Percentiles rank a stretch among this genome's conserved stretches.
phyloP scores from a whole-genome alignment of 2,888 invertebrate genomes.

The Scaptomyza cyrtandrae region DNA sequence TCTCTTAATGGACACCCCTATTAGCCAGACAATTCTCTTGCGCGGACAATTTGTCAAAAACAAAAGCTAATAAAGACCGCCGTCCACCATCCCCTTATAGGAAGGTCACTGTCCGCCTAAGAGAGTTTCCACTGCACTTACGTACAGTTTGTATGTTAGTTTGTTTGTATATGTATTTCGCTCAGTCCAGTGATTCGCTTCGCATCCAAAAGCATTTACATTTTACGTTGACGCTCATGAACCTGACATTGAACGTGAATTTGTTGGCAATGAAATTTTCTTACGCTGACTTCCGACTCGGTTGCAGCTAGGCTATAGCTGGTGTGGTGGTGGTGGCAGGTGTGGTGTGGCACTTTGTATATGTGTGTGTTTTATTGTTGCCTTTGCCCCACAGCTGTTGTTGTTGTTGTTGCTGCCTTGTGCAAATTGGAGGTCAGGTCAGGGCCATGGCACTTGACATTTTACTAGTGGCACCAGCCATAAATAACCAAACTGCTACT shows the following conservation, averaged over 20 bases:
- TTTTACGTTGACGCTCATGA: constrained; percentile 63
- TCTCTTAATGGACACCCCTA: too few species aligned
- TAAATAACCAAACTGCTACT: constrained; percentile 31
- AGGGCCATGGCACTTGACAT: constrained; percentile 80
- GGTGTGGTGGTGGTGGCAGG: neutral
- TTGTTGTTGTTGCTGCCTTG: constrained; percentile 3
- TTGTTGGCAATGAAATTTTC: constrained; percentile 73
- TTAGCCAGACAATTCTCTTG: too few species aligned
- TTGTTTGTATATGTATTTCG: neutral
- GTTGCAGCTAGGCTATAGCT: constrained; percentile 1
- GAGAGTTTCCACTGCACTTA: too few species aligned
- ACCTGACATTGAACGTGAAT: constrained; percentile 79
- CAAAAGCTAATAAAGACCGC: too few species aligned
- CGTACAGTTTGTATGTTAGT: neutral
- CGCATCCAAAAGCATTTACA: constrained; percentile 42
- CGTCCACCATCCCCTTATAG: too few species aligned
- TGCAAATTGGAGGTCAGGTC: constrained; percentile 77
- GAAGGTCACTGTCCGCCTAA: too few species aligned
- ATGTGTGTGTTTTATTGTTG: constrained; percentile 17
- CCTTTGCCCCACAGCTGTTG: constrained; percentile 3
- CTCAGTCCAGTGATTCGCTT: constrained; percentile 7
- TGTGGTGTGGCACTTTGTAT: constrained; percentile 4
- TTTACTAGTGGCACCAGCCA: constrained; percentile 51
- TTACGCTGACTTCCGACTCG: constrained; percentile 38
- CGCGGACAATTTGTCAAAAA: too few species aligned